Evolutionary conservation across 2,113 vertebrate genomes (phyloP), one percentile per base, ranked within the genome.

Genomic region (Laterallus jamaicensis): DNA sequence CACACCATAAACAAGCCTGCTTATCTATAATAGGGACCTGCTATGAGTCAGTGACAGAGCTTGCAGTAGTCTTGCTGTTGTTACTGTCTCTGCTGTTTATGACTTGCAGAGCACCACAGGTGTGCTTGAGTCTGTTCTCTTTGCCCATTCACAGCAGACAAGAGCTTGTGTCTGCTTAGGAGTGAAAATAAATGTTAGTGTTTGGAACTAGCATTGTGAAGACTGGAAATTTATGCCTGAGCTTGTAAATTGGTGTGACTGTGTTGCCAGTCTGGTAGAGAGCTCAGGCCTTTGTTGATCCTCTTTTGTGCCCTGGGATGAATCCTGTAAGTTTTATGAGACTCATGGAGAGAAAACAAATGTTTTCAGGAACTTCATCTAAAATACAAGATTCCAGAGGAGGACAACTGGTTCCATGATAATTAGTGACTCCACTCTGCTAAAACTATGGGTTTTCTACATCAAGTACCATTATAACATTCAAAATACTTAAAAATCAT

Each of bases 1-100:
- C 60, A 39, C 63, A 26, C 64, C 78, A 67, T 74, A 95, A 91
- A 94, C 75, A 96, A 85, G 82, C 39, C 79, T 92, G 59, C 67
- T 71, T 44, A 47, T 74, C 68, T 90, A 0, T 12, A 74, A 22
- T 4, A 32, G 58, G 81, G 73, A 73, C 62, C 64, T 81, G 49
- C 58, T 56, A 9, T 28, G 59, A 86, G 74, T 84, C 88, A 74
- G 47, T 35, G 68, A 40, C 68, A 75, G 67, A 73, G 37, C 56
- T 70, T 92, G 71, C 32, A 44, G 12, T 10, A 26, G 28, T 63
- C 39, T 69, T 68, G 19, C 37, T 29, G 35, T 82, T 92, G 92
- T 90, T 62, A 35, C 86, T 64, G 28, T 63, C 40, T 68, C 68
- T 79, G 44, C 54, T 82, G 5, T 55, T 82, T 78, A 7, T 79